Base-by-base conservation (phyloP, 1,140 invertebrate genomes). In the Nasonia vitripennis region DNA sequence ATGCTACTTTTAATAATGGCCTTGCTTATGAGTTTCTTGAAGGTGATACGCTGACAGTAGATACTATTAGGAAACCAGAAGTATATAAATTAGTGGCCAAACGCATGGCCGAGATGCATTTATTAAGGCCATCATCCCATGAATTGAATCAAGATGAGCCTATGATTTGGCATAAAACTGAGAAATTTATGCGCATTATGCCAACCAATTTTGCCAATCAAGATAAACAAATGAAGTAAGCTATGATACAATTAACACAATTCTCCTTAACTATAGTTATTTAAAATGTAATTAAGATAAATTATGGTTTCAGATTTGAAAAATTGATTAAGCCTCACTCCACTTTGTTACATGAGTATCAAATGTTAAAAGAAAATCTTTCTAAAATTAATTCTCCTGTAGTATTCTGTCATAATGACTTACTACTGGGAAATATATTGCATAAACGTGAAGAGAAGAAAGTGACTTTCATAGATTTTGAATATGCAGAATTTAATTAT, bases 351-450 rank as follows among this genome's bases (percentile, higher is more conserved):
- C 92, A 95, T 87, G 97, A 98, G 93, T 95, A 96, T 87, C 92
- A 95, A 55, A 91, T 93, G 34, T 91, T 99, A 79, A 96, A 96
- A 91, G 92, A 94, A 37, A 93, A 95, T 87, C 93, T 98, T 86
- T 93, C 94, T 75, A 92, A 93, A 87, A 91, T 96, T 31, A 91
- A 95, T 84, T 97, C 96, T 93, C 97, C 97, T n/a, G 92, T 98
- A 85, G 98, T 99, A 31, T 99, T 99, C 94, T 96, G 97, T 91
- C 99, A 99, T 94, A 99, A 99, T 94, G 99, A 99, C 94, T 95
- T 99, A 83, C 94, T 99, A 87, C 94, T 99, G 85, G 97, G 96
- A 89, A 99, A 99, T 94, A 96, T 99, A 83, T 96, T 99, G 80
- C 97, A 97, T 90, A 95, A 97, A 89, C 92, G 96, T 90, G 94